Percentiles rank a stretch among this genome's conserved stretches.
phyloP scores from a whole-genome alignment of 2,888 invertebrate species.

The Carabus problematicus region DNA sequence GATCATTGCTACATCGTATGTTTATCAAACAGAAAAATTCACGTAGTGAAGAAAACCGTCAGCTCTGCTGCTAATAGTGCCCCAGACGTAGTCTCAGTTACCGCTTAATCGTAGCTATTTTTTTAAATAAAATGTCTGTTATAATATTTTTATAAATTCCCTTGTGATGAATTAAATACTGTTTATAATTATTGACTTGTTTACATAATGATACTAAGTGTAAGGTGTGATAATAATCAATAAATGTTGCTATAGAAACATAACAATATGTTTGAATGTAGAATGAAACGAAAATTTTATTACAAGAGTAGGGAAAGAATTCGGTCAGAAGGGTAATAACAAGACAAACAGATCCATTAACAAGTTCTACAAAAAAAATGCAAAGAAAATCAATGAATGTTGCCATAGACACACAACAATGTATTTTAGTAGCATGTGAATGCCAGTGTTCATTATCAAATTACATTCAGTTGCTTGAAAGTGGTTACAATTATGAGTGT shows the following conservation, averaged over 20 bases:
- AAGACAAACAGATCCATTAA: too few species aligned
- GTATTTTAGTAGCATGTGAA: not conserved
- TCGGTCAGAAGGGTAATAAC: too few species aligned
- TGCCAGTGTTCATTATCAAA: too few species aligned
- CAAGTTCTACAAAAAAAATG: not conserved
- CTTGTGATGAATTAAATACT: slow-evolving; percentile 1
- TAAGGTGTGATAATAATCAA: slow-evolving; percentile 10
- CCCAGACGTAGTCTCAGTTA: slow-evolving; percentile 30
- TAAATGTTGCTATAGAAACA: slow-evolving; percentile 13
- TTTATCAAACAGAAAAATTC: slow-evolving; percentile 86
- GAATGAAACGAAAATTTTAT: too few species aligned
- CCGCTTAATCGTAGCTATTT: slow-evolving; percentile 12
- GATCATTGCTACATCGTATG: slow-evolving; percentile 87
- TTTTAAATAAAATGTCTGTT: not conserved
- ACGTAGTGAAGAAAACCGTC: slow-evolving; percentile 73
- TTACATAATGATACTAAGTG: slow-evolving; percentile 4
- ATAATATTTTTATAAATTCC: slow-evolving; percentile 14
- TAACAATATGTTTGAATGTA: not conserved
- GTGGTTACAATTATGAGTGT: slow-evolving; percentile 60
- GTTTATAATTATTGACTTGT: slow-evolving; percentile 9
- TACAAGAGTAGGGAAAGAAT: too few species aligned
- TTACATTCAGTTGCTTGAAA: too few species aligned
- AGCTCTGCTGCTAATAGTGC: slow-evolving; percentile 65
- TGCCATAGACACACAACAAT: slow-evolving; percentile 7
- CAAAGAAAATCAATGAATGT: slow-evolving; percentile 10